Evolutionary conservation across 2,113 vertebrate genomes (phyloP).

Genomic region (Calypte anna): DNA sequence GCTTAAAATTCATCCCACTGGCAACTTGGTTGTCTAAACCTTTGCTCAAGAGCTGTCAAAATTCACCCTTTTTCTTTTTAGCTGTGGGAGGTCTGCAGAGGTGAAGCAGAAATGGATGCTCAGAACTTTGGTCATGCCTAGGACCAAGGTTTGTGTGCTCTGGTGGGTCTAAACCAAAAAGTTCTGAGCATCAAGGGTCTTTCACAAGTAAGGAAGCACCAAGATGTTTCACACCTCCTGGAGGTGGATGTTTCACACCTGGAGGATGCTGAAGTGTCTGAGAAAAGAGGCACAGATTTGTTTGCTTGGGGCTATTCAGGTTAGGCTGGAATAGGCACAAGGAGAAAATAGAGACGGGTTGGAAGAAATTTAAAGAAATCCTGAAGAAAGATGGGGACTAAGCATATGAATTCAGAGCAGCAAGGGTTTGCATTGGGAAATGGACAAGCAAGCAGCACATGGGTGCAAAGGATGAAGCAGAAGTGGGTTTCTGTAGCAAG

Average conservation of each 20-base stretch:
- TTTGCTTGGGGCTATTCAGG: not conserved
- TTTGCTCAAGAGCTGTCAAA: not conserved
- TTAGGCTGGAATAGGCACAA: not conserved
- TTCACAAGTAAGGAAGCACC: not conserved
- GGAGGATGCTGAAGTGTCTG: not conserved
- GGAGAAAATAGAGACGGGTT: not conserved
- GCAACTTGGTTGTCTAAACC: accelerated
- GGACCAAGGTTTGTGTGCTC: not conserved
- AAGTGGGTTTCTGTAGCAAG: not conserved
- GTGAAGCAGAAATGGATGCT: not conserved
- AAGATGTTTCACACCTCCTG: not conserved
- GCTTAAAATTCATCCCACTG: not conserved
- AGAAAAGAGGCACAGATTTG: not conserved
- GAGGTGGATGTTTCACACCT: not conserved
- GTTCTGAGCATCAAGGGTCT: not conserved
- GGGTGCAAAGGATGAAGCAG: not conserved
- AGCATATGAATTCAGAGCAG: not conserved
- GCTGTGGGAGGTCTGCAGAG: not conserved
- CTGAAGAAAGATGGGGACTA: not conserved
- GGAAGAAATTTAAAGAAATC: not conserved
- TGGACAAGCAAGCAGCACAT: not conserved
- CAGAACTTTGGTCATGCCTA: not conserved
- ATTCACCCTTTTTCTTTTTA: not conserved
- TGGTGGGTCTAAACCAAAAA: not conserved
- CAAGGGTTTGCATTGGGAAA: not conserved